phyloP scores from a whole-genome alignment of 2,797 vertebrate genomes.

The Threskiornis aethiopicus region DNA sequence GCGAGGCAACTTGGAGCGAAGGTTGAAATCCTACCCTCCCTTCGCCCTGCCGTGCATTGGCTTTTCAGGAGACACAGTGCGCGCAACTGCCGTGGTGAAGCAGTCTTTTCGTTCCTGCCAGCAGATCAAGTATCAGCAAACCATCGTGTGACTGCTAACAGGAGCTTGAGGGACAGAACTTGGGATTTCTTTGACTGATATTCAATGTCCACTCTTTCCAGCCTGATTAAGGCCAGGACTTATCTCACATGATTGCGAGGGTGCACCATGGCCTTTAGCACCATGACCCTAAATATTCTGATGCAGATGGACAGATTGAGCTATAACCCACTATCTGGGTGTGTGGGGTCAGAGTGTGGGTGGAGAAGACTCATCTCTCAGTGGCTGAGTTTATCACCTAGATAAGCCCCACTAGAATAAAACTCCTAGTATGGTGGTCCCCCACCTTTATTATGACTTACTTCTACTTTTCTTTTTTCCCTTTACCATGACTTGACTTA shows the following conservation, averaged over 20 bases:
- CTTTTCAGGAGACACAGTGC: not conserved
- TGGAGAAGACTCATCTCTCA: not conserved
- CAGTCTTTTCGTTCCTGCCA: not conserved
- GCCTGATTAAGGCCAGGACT: not conserved
- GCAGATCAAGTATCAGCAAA: not conserved
- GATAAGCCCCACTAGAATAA: not conserved
- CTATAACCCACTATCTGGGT: rapidly evolving
- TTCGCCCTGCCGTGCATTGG: not conserved
- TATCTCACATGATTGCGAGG: not conserved
- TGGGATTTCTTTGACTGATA: not conserved
- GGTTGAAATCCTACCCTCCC: conserved; percentile 37
- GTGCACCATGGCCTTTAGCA: not conserved
- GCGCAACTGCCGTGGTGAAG: rapidly evolving
- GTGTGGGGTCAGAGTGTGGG: not conserved
- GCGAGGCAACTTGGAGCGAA: conserved; percentile 19
- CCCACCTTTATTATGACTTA: not conserved
- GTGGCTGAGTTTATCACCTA: not conserved
- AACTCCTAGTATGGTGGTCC: not conserved
- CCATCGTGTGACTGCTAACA: not conserved
- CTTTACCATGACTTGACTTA: not conserved
- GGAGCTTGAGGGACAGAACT: not conserved
- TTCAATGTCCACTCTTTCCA: not conserved
- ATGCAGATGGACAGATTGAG: not conserved
- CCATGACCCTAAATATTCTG: not conserved
- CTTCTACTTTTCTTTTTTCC: not conserved